A percentile compares a stretch with the other conserved stretches of the same genome.
Conservation (phyloP, 2,113 vertebrate genomes). For the Bufo gargarizans region DNA sequence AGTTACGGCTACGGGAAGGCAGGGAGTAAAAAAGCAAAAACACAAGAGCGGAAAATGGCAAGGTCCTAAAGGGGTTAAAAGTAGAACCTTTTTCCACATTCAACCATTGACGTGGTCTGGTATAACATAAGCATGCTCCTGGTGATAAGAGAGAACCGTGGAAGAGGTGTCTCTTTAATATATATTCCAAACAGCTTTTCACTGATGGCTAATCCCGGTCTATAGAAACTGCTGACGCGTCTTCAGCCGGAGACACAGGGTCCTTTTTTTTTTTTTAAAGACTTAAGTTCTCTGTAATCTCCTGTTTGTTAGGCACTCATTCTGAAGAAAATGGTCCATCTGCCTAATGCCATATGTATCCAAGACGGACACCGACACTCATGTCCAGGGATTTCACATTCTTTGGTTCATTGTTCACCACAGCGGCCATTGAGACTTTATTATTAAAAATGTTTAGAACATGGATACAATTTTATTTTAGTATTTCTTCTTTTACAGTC, state of each 20-base stretch:
- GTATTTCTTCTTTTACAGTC: neutral
- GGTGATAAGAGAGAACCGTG: neutral
- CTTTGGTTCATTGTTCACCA: neutral
- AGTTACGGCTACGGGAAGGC: too few relatives aligned
- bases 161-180: conserved; percentile 37
- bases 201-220: conserved; percentile 59
- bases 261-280: conserved; percentile 71
- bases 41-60: too few relatives aligned
- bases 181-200: conserved; percentile 43
- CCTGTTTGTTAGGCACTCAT: conserved; percentile 77
- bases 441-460: neutral
- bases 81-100: too few relatives aligned
- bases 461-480: neutral
- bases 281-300: conserved; percentile 75
- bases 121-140: neutral
- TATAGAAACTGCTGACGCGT: conserved; percentile 63
- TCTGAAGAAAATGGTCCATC: conserved; percentile 79
- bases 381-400: neutral
- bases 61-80: too few relatives aligned
- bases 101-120: neutral
- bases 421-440: neutral
- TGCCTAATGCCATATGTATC: conserved; percentile 80
- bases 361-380: conserved; percentile 59
- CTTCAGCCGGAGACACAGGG: conserved; percentile 63
- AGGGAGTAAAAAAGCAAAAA: too few relatives aligned